Evolutionary conservation across 2,797 vertebrate genomes (phyloP).

Genomic region (Threskiornis aethiopicus): DNA sequence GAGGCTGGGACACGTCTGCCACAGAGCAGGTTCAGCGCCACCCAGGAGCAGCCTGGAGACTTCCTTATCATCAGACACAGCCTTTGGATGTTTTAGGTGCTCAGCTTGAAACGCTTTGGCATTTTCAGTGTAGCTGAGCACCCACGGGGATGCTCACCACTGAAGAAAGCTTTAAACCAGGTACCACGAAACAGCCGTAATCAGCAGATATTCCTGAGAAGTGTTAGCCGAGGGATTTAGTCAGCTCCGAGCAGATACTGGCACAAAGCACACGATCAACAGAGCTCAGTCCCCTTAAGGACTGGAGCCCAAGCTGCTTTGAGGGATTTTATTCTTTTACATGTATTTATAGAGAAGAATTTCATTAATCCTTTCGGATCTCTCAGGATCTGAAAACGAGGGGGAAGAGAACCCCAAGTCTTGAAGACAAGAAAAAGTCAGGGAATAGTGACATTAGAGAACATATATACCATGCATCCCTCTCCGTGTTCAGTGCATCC

Average conservation of each 20-base stretch:
- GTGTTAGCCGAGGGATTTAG: not conserved
- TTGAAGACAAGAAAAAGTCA: not conserved
- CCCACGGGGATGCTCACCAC: fast-evolving
- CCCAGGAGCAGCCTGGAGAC: not conserved
- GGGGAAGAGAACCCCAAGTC: not conserved
- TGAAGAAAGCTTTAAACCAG: not conserved
- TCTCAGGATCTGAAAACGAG: not conserved
- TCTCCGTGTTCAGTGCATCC: fast-evolving
- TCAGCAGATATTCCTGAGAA: not conserved
- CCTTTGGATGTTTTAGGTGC: not conserved
- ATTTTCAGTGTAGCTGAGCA: not conserved
- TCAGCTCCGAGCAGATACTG: not conserved
- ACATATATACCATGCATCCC: fast-evolving
- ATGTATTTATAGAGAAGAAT: not conserved
- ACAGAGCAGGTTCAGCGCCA: not conserved
- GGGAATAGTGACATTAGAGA: not conserved
- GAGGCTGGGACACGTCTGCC: not conserved
- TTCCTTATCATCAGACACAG: fast-evolving
- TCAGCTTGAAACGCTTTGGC: not conserved
- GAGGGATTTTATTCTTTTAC: not conserved
- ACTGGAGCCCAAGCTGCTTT: not conserved
- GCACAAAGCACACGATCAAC: not conserved
- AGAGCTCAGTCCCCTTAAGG: not conserved
- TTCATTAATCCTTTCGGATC: not conserved
- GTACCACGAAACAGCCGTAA: fast-evolving